Base-by-base conservation (phyloP, 2,113 vertebrate species). In the Mesocricetus auratus region DNA sequence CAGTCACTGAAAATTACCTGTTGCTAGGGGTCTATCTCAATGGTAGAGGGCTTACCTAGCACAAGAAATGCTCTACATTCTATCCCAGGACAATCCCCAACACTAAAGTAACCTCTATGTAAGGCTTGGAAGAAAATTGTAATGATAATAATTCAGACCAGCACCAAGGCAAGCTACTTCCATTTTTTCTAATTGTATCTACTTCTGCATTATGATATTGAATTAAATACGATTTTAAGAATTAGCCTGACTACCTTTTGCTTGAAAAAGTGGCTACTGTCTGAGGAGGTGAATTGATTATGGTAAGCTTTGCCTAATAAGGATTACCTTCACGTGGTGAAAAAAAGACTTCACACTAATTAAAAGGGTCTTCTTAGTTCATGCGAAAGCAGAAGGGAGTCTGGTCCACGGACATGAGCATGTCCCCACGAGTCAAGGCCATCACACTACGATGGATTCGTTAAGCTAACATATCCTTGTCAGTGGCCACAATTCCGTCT, bases 301-400 rank as follows among this genome's bases (percentile, higher is more conserved):
- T n/a, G 42, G 31, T 62, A 90, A 87, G 6, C n/a, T 95, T 92
- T 79, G 50, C 75, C 78, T 93, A 94, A 77, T 56, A 86, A 78
- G 82, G n/a, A 93, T 24, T 64, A 13, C 66, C 45, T 47, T 47
- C 47, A 21, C 8, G 31, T 3, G 4, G 53, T 82, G 68, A 82
- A 24, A 33, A 33, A 12, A 39, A 78, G 47, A 88, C 2, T 68
- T 90, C 50, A 58, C 3, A 86, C 47, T 62, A n/a, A 71, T 91
- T 50, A 19, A 78, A 92, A 31, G 53, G 6, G 1, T 73, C 53
- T 77, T 24, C 58, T 94, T 42, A 75, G 13, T 64, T 94, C 45
- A 73, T 75, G 83, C 22, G 9, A 74, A 77, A 90, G 77, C 3
- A 66, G 33, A 77, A 42, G 11, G 77, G 47, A 88, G 81, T 17